Evolutionary conservation across 2,888 invertebrate species (phyloP).

Genomic region (Folsomia manolachei): DNA sequence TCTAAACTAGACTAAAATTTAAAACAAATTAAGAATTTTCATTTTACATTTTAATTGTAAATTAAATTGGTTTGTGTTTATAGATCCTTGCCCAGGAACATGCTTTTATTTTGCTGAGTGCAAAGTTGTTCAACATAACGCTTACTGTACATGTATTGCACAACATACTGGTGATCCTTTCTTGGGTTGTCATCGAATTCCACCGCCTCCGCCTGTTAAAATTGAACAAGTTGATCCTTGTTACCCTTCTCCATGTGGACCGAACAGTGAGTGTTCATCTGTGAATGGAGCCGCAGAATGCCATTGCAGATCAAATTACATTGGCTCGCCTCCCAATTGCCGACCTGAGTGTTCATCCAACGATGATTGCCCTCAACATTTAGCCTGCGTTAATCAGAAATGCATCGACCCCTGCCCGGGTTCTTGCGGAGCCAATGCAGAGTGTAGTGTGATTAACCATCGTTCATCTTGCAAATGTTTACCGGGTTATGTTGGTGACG

Average conservation of each 20-base stretch:
- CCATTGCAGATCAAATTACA: conserved; percentile 52
- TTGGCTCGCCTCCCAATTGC: conserved; percentile 51
- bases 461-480: conserved; percentile 77
- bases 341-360: conserved; percentile 52
- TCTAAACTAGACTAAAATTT: no score
- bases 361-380: conserved; percentile 55
- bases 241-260: conserved; percentile 57
- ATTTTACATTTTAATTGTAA: no score
- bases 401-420: conserved; percentile 56
- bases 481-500: conserved; percentile 15
- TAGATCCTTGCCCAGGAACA: conserved; percentile 51
- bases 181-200: conserved; percentile 57
- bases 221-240: conserved; percentile 45
- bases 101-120: conserved; percentile 79
- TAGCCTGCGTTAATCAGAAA: conserved; percentile 68
- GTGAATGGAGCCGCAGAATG: conserved; percentile 52
- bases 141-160: conserved; percentile 67
- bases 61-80: no score
- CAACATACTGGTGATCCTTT: conserved; percentile 69
- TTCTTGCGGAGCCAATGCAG: conserved; percentile 72
- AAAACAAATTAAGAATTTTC: no score
- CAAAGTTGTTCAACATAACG: conserved; percentile 67
- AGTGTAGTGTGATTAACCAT: conserved; percentile 80
- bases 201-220: conserved; percentile 58
- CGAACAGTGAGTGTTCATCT: conserved; percentile 55